Conservation (phyloP, 2,797 vertebrate species). For the Halcyon smyrnensis region DNA sequence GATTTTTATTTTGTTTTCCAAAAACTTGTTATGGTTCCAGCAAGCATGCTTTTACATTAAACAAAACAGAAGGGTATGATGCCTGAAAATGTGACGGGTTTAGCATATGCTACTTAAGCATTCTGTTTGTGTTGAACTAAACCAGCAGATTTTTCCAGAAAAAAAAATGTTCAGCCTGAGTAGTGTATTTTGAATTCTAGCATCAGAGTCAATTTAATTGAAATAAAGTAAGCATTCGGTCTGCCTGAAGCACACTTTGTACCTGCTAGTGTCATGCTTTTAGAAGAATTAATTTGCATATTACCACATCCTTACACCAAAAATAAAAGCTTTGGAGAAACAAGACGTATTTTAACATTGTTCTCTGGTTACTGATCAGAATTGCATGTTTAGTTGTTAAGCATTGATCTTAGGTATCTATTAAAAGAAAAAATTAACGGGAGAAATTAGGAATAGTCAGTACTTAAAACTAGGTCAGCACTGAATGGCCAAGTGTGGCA, state of each 20-base stretch:
- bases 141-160: background rate
- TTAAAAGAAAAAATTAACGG: background rate
- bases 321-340: background rate
- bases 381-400: background rate
- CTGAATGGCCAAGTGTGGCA: background rate
- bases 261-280: slow-evolving; percentile 13
- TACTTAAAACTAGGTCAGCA: background rate
- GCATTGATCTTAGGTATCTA: background rate
- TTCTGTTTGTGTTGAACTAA: slow-evolving; percentile 54
- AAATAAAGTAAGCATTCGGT: slow-evolving; percentile 43
- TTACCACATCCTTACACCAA: background rate
- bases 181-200: slow-evolving; percentile 19
- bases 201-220: slow-evolving; percentile 19
- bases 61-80: background rate
- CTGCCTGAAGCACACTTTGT: slow-evolving; percentile 48
- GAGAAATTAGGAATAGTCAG: background rate
- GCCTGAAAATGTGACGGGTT: background rate
- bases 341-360: background rate
- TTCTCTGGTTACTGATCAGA: background rate
- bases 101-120: slow-evolving; percentile 17
- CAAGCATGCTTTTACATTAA: background rate
- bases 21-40: background rate
- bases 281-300: slow-evolving; percentile 35
- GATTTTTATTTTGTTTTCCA: background rate
- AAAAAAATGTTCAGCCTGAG: background rate